Conservation (phyloP, 2,113 vertebrate species). For the Anarhynchus alexandrinus region DNA sequence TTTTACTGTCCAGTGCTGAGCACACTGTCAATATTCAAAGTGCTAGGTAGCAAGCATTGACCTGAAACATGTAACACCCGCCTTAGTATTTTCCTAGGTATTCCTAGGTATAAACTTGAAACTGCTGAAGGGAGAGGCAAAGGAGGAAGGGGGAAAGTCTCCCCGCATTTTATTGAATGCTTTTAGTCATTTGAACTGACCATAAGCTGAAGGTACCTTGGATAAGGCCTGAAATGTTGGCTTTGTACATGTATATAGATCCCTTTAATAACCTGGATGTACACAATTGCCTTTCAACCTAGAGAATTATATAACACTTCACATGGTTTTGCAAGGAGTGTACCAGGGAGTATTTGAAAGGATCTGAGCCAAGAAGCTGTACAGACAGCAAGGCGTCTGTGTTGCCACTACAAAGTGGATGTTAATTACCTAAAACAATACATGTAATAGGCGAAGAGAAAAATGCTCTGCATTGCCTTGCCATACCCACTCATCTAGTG, state of each 20-base stretch:
- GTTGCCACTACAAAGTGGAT: slow-evolving; percentile 87
- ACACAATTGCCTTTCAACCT: slow-evolving; percentile 68
- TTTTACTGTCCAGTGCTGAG: background rate
- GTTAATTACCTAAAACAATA: slow-evolving; percentile 90
- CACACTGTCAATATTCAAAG: background rate
- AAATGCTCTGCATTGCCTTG: slow-evolving; percentile 72
- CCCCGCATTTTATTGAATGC: background rate
- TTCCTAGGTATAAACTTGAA: background rate
- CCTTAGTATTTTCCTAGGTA: background rate
- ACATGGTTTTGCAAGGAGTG: slow-evolving; percentile 78
- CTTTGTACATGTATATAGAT: background rate
- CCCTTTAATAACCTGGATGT: slow-evolving; percentile 63
- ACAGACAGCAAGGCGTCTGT: slow-evolving; percentile 86
- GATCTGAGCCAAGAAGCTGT: slow-evolving; percentile 80
- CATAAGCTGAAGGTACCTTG: background rate
- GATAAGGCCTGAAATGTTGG: background rate
- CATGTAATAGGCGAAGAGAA: slow-evolving; percentile 79
- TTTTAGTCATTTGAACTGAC: background rate
- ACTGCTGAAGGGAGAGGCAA: background rate
- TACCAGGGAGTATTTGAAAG: slow-evolving; percentile 74
- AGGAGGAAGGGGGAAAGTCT: background rate
- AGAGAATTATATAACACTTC: slow-evolving; percentile 77
- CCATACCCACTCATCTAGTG: slow-evolving; percentile 71
- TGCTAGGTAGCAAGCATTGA: background rate
- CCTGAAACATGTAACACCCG: background rate